phyloP scores from a whole-genome alignment of 2,888 invertebrate genomes.

The Drosophila affinis region DNA sequence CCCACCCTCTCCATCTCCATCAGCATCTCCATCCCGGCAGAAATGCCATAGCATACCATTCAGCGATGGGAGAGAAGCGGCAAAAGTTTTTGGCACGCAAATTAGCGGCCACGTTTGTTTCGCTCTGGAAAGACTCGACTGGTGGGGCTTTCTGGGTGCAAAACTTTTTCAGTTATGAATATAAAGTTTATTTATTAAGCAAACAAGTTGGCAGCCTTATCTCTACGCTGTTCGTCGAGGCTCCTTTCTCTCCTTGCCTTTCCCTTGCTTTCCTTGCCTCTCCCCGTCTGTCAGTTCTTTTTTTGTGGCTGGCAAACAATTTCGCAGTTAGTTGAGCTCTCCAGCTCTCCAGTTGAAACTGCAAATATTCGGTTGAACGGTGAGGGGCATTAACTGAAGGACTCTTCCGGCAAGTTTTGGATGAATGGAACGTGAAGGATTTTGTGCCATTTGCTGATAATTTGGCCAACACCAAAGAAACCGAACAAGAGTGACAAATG shows the following conservation, averaged over 20 bases:
- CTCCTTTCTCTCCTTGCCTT: conserved; percentile 26
- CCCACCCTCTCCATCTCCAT: not conserved
- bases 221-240: conserved; percentile 57
- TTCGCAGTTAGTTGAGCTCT: conserved; percentile 59
- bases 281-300: conserved; percentile 20
- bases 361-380: conserved; percentile 35
- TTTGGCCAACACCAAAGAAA: not conserved
- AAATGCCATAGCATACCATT: conserved; percentile 65
- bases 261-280: not conserved
- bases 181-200: conserved; percentile 79
- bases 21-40: conserved; percentile 4
- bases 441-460: conserved; percentile 18
- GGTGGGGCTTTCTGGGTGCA: conserved; percentile 16
- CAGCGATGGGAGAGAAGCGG: conserved; percentile 33
- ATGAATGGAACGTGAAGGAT: conserved; percentile 27
- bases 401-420: conserved; percentile 16
- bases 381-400: conserved; percentile 54
- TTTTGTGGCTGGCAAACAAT: conserved; percentile 62
- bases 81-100: conserved; percentile 69
- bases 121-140: conserved; percentile 35
- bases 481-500: not conserved
- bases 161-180: conserved; percentile 78
- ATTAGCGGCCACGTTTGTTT: conserved; percentile 76
- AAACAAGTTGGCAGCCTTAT: conserved; percentile 75
- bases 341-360: conserved; percentile 30